Base-by-base conservation (phyloP, 2,113 vertebrate species). In the Aleadryas rufinucha region DNA sequence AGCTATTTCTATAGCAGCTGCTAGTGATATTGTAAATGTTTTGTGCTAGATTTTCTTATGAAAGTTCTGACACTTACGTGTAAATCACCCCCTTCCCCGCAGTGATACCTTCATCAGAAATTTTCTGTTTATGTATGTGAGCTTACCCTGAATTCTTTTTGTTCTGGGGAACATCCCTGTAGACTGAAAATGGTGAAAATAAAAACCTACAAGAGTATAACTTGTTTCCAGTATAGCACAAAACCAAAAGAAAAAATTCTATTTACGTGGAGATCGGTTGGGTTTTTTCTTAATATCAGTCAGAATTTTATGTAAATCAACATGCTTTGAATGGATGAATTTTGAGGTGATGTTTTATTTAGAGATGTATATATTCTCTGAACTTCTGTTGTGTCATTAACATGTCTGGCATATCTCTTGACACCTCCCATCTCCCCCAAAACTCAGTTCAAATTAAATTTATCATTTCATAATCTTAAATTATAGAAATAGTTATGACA, bases 71-170 rank as follows among this genome's bases (percentile, higher is more conserved):
- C 26, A 65, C 4, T 3, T 24, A 35, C 5, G 3, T 19, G 19
- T 33, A 37, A 63, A 54, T 45, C 31, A n/a, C 12, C 6, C 17
- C 4, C 9, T 33, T 33, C 2, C 2, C 9, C 4, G 1, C 18
- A 42, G 11, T 27, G 31, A 37, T 35, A 37, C 4, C 6, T 3
- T 59, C 8, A 7, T 64, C 22, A 47, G 27, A 39, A 91, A 35
- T 72, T 53, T 88, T 84, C 26, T 30, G 5, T 45, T 90, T 68
- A 24, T 39, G 2, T 68, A 18, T 35, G 4, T 63, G 20, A 59
- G 20, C 13, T 7, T 74, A 41, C 4, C 4, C 20, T 69, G 44
- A 72, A 72, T 84, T 72, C 21, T 33, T 87, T 80, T 79, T 61
- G 19, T 76, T 76, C 30, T 37, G 17, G 11, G 7, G 11, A 13